Evolutionary conservation across 2,113 vertebrate species (phyloP), one percentile per base, ranked within the genome.

Genomic region (Neolamprologus hecqui): DNA sequence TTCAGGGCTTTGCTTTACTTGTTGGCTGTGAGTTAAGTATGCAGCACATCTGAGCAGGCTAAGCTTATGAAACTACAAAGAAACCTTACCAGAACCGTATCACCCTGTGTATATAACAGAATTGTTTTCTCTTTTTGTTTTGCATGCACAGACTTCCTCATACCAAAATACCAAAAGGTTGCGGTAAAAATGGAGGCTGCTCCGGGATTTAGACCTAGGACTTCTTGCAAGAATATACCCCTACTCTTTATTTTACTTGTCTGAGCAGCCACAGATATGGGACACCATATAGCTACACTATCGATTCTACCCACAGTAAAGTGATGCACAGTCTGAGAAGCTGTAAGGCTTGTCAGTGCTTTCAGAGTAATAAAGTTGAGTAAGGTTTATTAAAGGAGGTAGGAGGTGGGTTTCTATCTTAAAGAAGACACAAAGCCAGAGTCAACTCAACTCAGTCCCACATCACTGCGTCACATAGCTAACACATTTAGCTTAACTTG

Each of bases 351-450:
- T 58, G 35, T 82, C 68, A 40, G 21, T 33, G 54, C 54, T 81
- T 84, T 49, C 15, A 47, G 33, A 87, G 57, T 49, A 80, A 83
- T 83, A 85, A 77, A 54, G 77, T 9, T 33, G 6, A 68, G 58
- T 6, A 13, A 6, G n/a, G n/a, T 37, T 79, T 55, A 42, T 81
- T 37, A 54, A 65, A 80, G n/a, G 5, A 79, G 73, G n/a, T 65
- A 77, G 51, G 15, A 80, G 75, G 19, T 42, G 26, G 82, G 19
- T 12, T 7, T 81, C 40, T 33, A 11, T 84, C 73, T 57, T 17
- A 40, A 53, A 45, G 84, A 33, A 42, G 42, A 68, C 8, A 31
- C 3, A 14, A 14, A 80, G 42, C 12, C 81, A 19, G 13, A 80
- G 19, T 63, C 81, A 26, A 53, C 40, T 84, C 31, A 60, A 14